phyloP scores from a whole-genome alignment of 2,113 vertebrate genomes.

The Andinoacara biseriatus region DNA sequence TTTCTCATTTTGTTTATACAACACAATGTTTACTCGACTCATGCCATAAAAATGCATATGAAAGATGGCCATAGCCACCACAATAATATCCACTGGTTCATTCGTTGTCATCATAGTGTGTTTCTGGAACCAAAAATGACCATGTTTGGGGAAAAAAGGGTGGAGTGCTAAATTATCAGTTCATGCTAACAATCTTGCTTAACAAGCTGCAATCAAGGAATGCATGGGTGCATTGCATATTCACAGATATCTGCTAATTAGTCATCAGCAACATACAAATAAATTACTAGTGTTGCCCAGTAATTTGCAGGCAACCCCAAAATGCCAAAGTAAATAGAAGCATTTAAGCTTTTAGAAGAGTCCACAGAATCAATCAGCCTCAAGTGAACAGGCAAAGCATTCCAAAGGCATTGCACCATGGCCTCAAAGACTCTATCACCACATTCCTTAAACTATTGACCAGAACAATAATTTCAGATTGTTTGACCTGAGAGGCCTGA shows the following conservation, averaged over 20 bases:
- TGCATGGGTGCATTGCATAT: background rate
- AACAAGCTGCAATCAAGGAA: background rate
- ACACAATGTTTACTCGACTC: background rate
- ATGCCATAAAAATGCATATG: background rate
- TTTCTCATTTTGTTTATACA: background rate
- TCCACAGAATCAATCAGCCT: background rate
- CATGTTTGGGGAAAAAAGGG: background rate
- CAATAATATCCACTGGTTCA: background rate
- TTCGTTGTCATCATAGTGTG: background rate
- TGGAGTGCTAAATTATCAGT: background rate
- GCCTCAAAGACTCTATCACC: background rate
- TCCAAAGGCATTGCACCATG: background rate
- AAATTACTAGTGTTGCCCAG: background rate
- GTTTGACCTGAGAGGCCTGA: background rate
- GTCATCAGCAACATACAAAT: background rate
- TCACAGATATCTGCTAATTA: background rate
- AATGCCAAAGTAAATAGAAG: background rate
- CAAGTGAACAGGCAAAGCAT: background rate
- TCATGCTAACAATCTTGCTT: background rate
- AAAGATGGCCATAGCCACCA: background rate
- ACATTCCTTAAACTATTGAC: background rate
- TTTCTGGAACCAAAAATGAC: background rate
- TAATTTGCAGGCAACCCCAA: background rate
- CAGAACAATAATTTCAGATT: background rate
- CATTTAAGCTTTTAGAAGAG: no score